phyloP scores from a whole-genome alignment of 2,888 invertebrate species.

The Lasioglossum lativentre region DNA sequence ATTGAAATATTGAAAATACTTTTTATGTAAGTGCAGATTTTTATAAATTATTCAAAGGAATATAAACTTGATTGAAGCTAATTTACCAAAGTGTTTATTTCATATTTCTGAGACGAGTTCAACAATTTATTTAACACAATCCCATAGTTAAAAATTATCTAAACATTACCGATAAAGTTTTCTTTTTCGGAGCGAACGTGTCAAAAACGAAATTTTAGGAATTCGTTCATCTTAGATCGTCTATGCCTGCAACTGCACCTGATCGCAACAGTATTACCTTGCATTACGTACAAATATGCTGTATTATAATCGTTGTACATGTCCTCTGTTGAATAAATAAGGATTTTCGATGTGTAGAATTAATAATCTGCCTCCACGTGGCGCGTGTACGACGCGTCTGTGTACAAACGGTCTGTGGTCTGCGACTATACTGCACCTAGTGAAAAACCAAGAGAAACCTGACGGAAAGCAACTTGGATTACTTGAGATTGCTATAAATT shows the following conservation, averaged over 20 bases:
- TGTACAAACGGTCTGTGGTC: slow-evolving; percentile 10
- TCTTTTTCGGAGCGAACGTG: neutral
- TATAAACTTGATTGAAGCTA: neutral
- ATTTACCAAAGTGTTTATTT: neutral
- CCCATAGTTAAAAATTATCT: neutral
- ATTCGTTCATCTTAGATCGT: slow-evolving; percentile 31
- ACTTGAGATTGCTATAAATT: slow-evolving; percentile 34
- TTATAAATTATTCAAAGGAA: neutral
- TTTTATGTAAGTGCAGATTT: too few relatives aligned
- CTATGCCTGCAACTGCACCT: slow-evolving; percentile 36
- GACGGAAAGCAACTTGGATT: slow-evolving; percentile 29
- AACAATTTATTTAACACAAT: neutral
- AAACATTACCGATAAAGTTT: neutral
- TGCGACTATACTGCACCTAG: slow-evolving; percentile 1
- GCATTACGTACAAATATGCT: slow-evolving; percentile 30
- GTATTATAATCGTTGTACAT: slow-evolving; percentile 48
- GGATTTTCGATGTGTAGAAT: slow-evolving; percentile 33
- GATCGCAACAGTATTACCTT: slow-evolving; percentile 55
- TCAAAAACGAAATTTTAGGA: slow-evolving; percentile 44
- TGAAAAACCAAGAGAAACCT: neutral
- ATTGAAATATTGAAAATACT: too few relatives aligned
- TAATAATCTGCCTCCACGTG: slow-evolving; percentile 15
- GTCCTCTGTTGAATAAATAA: slow-evolving; percentile 32
- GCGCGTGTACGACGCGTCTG: neutral
- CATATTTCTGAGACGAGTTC: neutral